Conservation (phyloP, 2,888 invertebrate genomes). For the Heteromurus nitidus region DNA sequence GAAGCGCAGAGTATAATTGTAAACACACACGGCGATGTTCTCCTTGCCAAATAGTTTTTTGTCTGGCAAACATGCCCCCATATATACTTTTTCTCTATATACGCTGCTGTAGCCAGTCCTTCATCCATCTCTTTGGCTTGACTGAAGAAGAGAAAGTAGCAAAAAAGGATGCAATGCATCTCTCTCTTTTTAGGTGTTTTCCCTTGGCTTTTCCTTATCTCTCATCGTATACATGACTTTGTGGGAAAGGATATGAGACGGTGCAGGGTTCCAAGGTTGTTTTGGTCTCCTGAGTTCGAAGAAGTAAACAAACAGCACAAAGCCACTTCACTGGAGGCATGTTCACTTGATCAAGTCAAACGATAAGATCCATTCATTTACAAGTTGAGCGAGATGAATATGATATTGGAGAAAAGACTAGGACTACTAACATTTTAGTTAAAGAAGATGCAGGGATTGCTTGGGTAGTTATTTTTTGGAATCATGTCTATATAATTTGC, state of each 20-base stretch:
- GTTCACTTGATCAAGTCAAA: slow-evolving; percentile 36
- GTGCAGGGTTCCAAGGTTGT: not conserved
- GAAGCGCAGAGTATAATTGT: too few relatives aligned
- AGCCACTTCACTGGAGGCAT: slow-evolving; percentile 25
- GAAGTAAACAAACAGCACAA: not conserved
- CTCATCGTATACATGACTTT: not conserved
- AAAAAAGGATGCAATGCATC: too few relatives aligned
- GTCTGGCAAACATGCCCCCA: too few relatives aligned
- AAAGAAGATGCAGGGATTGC: not conserved
- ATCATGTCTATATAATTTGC: not conserved
- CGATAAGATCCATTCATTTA: slow-evolving; percentile 40
- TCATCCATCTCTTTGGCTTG: not conserved
- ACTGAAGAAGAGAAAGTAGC: too few relatives aligned
- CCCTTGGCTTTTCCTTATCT: slow-evolving; percentile 4
- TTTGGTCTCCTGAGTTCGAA: not conserved
- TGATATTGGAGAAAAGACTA: too few relatives aligned
- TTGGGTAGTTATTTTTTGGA: not conserved
- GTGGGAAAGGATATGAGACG: too few relatives aligned
- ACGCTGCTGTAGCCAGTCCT: not conserved
- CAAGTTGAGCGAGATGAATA: too few relatives aligned
- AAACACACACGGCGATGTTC: too few relatives aligned
- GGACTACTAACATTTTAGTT: not conserved
- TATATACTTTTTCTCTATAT: too few relatives aligned
- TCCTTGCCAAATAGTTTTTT: too few relatives aligned
- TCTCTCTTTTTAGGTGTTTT: slow-evolving; percentile 1